Evolutionary conservation across 2,797 vertebrate genomes (phyloP), one percentile per base, ranked within the genome.

Genomic region (Betta splendens): DNA sequence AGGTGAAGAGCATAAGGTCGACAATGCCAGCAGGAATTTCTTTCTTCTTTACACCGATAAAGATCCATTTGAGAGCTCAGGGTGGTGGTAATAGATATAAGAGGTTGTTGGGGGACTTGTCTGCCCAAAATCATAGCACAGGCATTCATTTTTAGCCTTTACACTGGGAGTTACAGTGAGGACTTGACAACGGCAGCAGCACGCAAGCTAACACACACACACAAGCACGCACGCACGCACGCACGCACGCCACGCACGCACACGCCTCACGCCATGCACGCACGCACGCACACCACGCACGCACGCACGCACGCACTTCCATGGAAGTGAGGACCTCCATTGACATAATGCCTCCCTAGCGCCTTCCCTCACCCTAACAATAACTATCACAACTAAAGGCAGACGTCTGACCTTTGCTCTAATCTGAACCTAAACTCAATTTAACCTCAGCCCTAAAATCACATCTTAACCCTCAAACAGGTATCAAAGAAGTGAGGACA

Each of bases 1-100:
- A 81, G 70, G 82, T 87, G 77, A 79, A 63, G 56, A 87, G 69
- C 82, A 75, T 87, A 89, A 89, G 84, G 89, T 86, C 67, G 69
- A 75, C 35, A 33, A 61, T 57, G 74, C 80, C 68, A 44, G 9
- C 21, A 75, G 69, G 72, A 53, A 69, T 75, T 80, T 80, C 44
- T 70, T 75, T 69, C 77, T 66, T 77, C 64, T 81, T 69, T 74
- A 74, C 66, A 72, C 59, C 40, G 72, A 88, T 87, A 80, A 87
- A 89, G 85, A 89, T 89, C 87, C 87, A 85, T 86, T 84, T 84
- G 72, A 83, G 82, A 35, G 40, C 72, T 82, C 75, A 80, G 83
- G 65, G 81, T 49, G 75, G 79, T 75, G 77, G 83, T 89, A 87
- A 90, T 87, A 87, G 86, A 90, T 88, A 86, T 83, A 72, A 86